Evolutionary conservation across 1,140 invertebrate genomes (phyloP).

Genomic region (Drosophila mojavensis): DNA sequence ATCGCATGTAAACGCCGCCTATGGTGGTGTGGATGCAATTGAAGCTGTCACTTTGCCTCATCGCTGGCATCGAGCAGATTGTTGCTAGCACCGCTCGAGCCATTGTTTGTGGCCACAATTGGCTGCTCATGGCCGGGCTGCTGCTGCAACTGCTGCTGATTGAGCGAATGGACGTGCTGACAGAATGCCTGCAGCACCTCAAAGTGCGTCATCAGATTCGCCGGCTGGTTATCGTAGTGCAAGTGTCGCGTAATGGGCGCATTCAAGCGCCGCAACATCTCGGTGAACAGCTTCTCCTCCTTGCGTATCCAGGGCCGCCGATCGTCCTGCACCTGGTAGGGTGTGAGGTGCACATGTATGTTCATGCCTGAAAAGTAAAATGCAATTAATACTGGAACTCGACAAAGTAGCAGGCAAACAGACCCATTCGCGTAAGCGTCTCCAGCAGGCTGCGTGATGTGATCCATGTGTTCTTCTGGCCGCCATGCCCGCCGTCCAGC

Average conservation of each 20-base stretch:
- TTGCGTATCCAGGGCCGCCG: conserved; percentile 91
- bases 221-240: conserved; percentile 88
- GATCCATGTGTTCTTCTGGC: conserved; percentile 93
- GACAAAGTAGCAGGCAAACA: background rate
- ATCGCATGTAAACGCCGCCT: conserved; percentile 78
- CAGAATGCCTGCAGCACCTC: conserved; percentile 87
- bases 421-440: conserved; percentile 88
- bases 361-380: conserved; percentile 84
- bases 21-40: conserved; percentile 74
- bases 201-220: conserved; percentile 89
- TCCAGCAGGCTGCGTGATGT: conserved; percentile 89
- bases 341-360: conserved; percentile 91
- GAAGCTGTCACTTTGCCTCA: conserved; percentile 83
- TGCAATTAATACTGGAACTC: background rate
- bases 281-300: conserved; percentile 91
- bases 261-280: conserved; percentile 87
- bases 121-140: conserved; percentile 44
- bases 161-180: conserved; percentile 78
- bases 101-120: conserved; percentile 41
- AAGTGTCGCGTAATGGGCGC: conserved; percentile 86
- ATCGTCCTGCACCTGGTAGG: conserved; percentile 92
- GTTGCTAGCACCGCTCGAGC: conserved; percentile 55
- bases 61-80: conserved; percentile 66
- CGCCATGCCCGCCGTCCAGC: conserved; percentile 94
- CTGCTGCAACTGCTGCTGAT: conserved; percentile 65